phyloP scores from a whole-genome alignment of 2,888 invertebrate genomes.

The Molorchus minor region DNA sequence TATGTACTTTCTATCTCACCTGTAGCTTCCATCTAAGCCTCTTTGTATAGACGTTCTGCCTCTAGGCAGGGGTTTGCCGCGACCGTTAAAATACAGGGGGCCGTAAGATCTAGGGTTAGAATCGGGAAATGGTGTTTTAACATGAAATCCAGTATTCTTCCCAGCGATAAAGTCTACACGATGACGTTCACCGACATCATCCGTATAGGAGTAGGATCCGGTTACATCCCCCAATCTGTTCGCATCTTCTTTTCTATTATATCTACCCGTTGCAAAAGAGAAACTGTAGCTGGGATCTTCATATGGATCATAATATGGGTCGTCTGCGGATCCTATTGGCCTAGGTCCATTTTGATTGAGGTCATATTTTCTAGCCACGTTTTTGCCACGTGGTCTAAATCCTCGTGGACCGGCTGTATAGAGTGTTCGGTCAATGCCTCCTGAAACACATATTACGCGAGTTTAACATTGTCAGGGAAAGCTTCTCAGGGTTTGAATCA shows the following conservation, averaged over 20 bases:
- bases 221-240: conserved; percentile 58
- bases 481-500: too few species aligned
- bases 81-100: conserved; percentile 71
- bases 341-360: conserved; percentile 71
- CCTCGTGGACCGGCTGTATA: conserved; percentile 83
- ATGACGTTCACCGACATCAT: conserved; percentile 79
- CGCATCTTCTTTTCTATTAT: conserved; percentile 71
- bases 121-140: conserved; percentile 74
- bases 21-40: conserved; percentile 77
- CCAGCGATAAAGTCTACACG: conserved; percentile 81
- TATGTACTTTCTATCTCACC: too few species aligned
- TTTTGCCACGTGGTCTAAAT: conserved; percentile 81
- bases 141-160: conserved; percentile 78
- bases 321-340: conserved; percentile 73
- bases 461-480: too few species aligned
- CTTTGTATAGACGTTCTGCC: conserved; percentile 78
- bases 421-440: conserved; percentile 73
- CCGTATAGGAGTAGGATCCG: conserved; percentile 77
- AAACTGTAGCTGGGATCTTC: conserved; percentile 81
- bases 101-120: conserved; percentile 72
- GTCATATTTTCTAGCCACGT: conserved; percentile 76
- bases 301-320: conserved; percentile 78
- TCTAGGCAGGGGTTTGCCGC: conserved; percentile 71
- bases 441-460: conserved; percentile 48
- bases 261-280: conserved; percentile 73